Base-by-base conservation (phyloP, 2,888 invertebrate genomes). In the Syrista parreyssii region DNA sequence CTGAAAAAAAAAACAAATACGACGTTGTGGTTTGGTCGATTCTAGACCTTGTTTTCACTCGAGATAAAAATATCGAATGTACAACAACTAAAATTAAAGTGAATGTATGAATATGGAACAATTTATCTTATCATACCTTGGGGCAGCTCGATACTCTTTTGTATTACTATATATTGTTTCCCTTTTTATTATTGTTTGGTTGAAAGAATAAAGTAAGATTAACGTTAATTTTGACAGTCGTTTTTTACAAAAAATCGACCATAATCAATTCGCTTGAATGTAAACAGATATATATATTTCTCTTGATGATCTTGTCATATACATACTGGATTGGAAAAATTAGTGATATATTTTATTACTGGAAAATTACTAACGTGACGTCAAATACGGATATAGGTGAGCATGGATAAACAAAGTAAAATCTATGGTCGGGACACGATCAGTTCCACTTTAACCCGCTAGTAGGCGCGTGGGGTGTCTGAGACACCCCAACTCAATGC, bases 1-100 rank as follows among this genome's bases (percentile, higher is more conserved):
- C 96, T 55, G 23, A 9, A 55, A 0, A 15, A 36, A 23, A 15
- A 4, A 40, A 55, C 4, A 55, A 9, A 55, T 55, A 55, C 55
- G 9, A 55, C 23, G 23, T 6, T 34, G 34, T 4, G 3, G 9
- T 55, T 55, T 55, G 1, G 23, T 6, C 23, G 55, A 55, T 55
- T 23, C 15, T 55, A 23, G 2, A 55, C 6, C 9, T 55, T 55
- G 2, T 55, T 55, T 23, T 23, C 2, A 55, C 55, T 55, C 55
- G 23, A 55, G 9, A 55, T 55, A 23, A 55, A 23, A 55, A 55
- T 55, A 55, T 23, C 23, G 23, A 15, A 55, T 23, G 23, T 23
- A 55, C 23, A 55, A 23, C 40, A 55, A 55, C 55, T 55, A 55
- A 55, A 23, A 23, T 55, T 55, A 55, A 55, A 9, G 23, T 23